phyloP scores from a whole-genome alignment of 2,113 vertebrate species.

The Balaeniceps rex region DNA sequence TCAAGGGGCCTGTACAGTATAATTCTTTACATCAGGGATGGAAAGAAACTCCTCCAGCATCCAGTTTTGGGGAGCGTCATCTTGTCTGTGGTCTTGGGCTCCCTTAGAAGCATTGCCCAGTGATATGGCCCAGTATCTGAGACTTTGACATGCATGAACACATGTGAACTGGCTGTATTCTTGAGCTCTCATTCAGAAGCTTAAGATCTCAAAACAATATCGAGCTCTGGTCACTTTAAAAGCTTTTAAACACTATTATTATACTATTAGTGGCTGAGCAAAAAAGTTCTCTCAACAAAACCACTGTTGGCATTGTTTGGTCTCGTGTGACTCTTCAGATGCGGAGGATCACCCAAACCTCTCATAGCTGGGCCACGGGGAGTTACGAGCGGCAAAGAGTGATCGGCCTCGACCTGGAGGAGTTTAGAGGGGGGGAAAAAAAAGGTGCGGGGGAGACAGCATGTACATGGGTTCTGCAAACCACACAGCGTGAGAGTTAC shows the following conservation, averaged over 20 bases:
- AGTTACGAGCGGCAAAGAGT: accelerated
- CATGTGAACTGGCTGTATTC: not conserved
- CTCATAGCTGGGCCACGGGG: accelerated
- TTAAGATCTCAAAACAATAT: not conserved
- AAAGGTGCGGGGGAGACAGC: not conserved
- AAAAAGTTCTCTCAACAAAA: not conserved
- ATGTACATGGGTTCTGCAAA: not conserved
- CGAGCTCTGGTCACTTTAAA: not conserved
- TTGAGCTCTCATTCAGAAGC: not conserved
- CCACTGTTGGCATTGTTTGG: not conserved
- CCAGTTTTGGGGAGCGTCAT: not conserved
- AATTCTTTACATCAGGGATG: not conserved
- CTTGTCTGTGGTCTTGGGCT: not conserved
- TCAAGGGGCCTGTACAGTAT: not conserved
- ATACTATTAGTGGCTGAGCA: not conserved
- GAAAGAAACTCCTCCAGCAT: not conserved
- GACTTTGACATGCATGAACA: not conserved
- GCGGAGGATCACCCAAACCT: not conserved
- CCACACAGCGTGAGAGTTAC: not conserved
- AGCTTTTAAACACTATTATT: not conserved
- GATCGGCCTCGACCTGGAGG: not conserved
- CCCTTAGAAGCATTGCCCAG: not conserved
- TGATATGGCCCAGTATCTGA: not conserved
- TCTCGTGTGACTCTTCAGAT: not conserved
- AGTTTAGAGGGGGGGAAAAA: not conserved